Base-by-base conservation (phyloP, 2,888 invertebrate species). In the Polyploca ridens region DNA sequence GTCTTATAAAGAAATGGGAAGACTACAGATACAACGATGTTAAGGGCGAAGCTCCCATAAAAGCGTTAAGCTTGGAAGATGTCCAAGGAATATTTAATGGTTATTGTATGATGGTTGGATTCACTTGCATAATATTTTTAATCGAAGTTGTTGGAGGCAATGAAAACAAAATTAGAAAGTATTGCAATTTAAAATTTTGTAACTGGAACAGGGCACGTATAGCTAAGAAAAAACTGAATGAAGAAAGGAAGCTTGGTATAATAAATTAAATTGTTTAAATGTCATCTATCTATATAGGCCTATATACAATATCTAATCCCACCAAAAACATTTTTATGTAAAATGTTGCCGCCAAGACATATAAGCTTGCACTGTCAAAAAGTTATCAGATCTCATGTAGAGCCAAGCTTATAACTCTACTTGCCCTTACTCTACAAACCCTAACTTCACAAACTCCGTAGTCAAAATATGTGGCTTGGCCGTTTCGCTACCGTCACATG, bases 1-100 rank as follows among this genome's bases (percentile, higher is more conserved):
- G 94, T 0, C 76, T 94, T 11, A 77, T 94, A 58, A 83, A 73
- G 16, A 91, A 94, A 82, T 94, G 94, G 94, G 91, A 93, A 70
- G 83, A 90, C 62, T 91, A 89, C 63, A 85, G 86, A 64, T 91
- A 78, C 67, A 82, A 81, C 11, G 84, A 86, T 54, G 86, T 91
- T 54, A 93, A 89, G 72, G 87, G 87, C 54, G 93, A 92, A 54
- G 81, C 83, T 2, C 79, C 81, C 0, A 69, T 87, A 5, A 90
- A 89, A 70, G 74, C 90, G 0, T 67, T 94, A 13, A 76, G 78
- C 5, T 81, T 92, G 76, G 72, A 82, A 2, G 90, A 91, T 63
- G 77, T 92, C 7, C 77, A 76, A 49, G 89, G 87, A 35, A 82
- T 93, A 68, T 91, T 91, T 62, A 75, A 89, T 72, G 68, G 81